Evolutionary conservation across 37 sponge, comb jelly and placozoan genomes (phyloP).

Genomic region (Eunapius fragilis): DNA sequence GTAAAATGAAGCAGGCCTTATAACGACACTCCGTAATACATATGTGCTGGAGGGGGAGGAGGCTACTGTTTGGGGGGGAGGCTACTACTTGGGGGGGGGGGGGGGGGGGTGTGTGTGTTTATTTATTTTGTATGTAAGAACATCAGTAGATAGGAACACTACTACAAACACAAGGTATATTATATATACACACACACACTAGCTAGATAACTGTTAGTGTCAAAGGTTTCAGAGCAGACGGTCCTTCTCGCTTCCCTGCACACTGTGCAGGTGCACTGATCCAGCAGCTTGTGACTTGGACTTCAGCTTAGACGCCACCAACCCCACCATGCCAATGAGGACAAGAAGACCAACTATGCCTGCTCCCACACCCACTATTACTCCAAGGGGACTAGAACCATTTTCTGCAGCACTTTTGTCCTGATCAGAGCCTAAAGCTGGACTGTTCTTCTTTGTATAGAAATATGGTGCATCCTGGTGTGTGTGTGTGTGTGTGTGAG

Average conservation of each 20-base stretch:
- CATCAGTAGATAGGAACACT: no score
- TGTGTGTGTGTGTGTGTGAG: neutral
- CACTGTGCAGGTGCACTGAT: neutral
- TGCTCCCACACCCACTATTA: neutral
- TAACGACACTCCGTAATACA: no score
- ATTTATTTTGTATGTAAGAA: no score
- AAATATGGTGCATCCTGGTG: slow-evolving; percentile 9
- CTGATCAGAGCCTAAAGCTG: neutral
- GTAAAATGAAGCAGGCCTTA: slow-evolving; percentile 37
- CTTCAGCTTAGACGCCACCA: neutral
- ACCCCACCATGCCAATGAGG: neutral
- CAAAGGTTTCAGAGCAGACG: neutral
- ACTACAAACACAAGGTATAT: no score
- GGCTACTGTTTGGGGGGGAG: no score
- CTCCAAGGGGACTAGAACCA: neutral
- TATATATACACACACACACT: neutral
- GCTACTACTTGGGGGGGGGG: no score
- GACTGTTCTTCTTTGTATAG: slow-evolving; percentile 57
- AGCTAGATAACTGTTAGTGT: no score
- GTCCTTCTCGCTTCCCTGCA: neutral
- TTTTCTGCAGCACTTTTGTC: neutral
- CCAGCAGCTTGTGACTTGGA: neutral
- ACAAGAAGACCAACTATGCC: neutral
- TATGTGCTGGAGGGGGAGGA: no score
- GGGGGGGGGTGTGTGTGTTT: no score